These are phyloP conservation scores for Leuciscus waleckii DNA, from an alignment of 2,797 vertebrate genomes.

Conservation along the genomic window DNA sequence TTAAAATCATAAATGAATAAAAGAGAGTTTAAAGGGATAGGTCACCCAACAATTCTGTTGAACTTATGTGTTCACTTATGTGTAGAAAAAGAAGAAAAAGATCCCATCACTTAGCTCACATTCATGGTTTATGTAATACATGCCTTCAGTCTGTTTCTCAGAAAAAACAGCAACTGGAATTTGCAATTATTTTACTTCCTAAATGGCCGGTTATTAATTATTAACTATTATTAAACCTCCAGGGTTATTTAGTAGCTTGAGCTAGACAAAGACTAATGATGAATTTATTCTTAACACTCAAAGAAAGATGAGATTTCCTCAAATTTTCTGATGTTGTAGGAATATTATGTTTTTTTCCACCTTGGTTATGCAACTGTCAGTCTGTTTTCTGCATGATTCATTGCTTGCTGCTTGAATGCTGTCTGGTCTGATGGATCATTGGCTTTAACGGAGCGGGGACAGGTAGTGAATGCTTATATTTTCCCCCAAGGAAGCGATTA, in stretches of 20 bases:
- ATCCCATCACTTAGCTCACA: background rate
- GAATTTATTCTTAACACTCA: background rate
- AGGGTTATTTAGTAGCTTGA: conserved; percentile 8
- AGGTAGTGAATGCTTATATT: background rate
- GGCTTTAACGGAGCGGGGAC: background rate
- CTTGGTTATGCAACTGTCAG: conserved; percentile 4
- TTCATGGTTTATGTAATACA: background rate
- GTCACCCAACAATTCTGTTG: too few relatives aligned
- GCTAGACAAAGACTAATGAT: background rate
- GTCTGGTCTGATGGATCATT: conserved; percentile 8
- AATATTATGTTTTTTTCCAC: background rate
- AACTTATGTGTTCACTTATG: too few relatives aligned
- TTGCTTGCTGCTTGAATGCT: background rate
- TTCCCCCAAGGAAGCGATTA: background rate
- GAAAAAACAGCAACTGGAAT: conserved; percentile 9
- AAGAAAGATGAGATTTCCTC: background rate
- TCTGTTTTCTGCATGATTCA: conserved; percentile 29
- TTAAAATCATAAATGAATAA: background rate
- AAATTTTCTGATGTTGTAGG: background rate
- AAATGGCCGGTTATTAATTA: conserved; percentile 10
- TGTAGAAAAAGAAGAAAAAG: background rate
- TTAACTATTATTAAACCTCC: conserved; percentile 30
- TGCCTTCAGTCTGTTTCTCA: background rate
- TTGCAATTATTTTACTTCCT: conserved; percentile 19
- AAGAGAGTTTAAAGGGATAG: background rate